phyloP scores from a whole-genome alignment of 2,113 vertebrate species.

The Irena cyanogastra region DNA sequence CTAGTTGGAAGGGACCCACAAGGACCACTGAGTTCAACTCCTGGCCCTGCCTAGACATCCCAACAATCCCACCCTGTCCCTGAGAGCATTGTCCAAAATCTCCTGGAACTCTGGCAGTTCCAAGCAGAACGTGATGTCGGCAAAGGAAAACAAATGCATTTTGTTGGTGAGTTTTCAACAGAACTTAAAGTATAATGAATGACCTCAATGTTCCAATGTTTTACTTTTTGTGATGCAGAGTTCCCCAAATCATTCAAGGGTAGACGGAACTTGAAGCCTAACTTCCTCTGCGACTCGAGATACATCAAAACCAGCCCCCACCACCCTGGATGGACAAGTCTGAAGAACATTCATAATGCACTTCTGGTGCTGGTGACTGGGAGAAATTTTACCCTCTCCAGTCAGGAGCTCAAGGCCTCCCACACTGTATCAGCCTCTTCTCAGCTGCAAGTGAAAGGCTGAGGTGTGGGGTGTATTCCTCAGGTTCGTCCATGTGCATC shows the following conservation, averaged over 20 bases:
- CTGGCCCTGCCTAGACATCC: not conserved
- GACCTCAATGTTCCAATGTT: rapidly evolving
- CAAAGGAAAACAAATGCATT: not conserved
- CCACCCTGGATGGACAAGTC: not conserved
- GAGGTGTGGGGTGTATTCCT: too few relatives aligned
- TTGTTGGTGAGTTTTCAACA: not conserved
- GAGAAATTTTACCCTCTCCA: not conserved
- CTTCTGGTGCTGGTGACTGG: rapidly evolving
- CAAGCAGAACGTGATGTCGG: not conserved
- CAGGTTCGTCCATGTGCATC: not conserved
- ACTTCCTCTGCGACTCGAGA: not conserved
- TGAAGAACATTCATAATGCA: not conserved
- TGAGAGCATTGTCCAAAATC: not conserved
- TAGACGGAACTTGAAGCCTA: not conserved
- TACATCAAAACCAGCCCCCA: not conserved
- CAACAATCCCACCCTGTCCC: not conserved
- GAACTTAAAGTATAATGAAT: not conserved
- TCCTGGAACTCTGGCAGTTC: not conserved
- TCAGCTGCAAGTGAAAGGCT: not conserved
- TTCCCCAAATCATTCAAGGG: not conserved
- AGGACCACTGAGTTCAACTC: not conserved
- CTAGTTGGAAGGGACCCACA: not conserved
- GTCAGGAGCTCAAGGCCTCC: not conserved
- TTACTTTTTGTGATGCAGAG: not conserved
- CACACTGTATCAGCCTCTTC: rapidly evolving